These are phyloP conservation scores for Drosophila littoralis DNA, from an alignment of 1,140 invertebrate species.

Conservation along the genomic window DNA sequence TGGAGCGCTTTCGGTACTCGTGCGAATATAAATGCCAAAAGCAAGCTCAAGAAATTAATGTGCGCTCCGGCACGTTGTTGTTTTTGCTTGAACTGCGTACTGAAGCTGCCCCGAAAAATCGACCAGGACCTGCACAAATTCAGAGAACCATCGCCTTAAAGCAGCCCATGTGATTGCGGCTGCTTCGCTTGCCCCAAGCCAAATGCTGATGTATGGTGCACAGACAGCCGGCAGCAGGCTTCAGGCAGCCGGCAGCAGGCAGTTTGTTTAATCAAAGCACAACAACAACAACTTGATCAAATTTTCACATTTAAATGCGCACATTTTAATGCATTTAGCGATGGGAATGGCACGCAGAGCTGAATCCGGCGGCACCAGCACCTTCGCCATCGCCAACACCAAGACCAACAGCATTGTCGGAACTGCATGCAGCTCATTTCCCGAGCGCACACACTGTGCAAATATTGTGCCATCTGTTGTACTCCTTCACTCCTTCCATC, in stretches of 20 bases:
- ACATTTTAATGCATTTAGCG: constrained; percentile 43
- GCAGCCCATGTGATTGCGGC: constrained; percentile 38
- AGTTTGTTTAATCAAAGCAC: constrained; percentile 44
- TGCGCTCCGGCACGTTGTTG: constrained; percentile 27
- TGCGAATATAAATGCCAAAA: constrained; percentile 61
- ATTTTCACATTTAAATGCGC: constrained; percentile 46
- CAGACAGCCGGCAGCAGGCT: constrained; percentile 2
- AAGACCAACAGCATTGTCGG: constrained; percentile 11
- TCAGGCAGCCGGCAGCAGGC: background rate
- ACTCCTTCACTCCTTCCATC: background rate
- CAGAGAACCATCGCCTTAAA: constrained; percentile 16
- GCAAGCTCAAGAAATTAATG: constrained; percentile 57
- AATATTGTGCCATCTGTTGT: constrained; percentile 35
- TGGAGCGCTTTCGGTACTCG: constrained; percentile 24
- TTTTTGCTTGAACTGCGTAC: constrained; percentile 12
- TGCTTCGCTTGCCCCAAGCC: constrained; percentile 6
- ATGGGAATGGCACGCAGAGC: background rate
- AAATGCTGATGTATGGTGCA: constrained; percentile 20
- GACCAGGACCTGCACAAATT: constrained; percentile 25
- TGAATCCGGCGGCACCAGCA: background rate
- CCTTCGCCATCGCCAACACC: background rate
- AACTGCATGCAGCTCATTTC: constrained; percentile 61
- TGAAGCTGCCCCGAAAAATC: background rate
- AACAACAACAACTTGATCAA: constrained; percentile 44
- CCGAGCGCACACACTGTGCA: constrained; percentile 51